Base-by-base conservation (phyloP, 1,140 invertebrate genomes). In the Temnothorax longispinosus region DNA sequence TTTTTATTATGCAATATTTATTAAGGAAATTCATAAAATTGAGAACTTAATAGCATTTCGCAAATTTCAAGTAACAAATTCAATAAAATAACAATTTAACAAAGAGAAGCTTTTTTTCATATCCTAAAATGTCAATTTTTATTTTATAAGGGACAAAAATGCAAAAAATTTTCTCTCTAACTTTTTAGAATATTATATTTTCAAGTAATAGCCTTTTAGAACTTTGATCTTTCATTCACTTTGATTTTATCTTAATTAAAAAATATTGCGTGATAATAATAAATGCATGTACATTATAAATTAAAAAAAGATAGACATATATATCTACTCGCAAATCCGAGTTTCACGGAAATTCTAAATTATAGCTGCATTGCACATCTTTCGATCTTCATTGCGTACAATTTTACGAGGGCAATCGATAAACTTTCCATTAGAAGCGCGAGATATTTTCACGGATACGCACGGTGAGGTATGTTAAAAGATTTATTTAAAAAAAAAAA, bases 401-500 rank as follows among this genome's bases (percentile, higher is more conserved):
- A 81, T 92, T 92, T 92, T 89, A 91, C 74, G 85, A 88, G 85
- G 58, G 69, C 84, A 88, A 92, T 92, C 87, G 92, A 92, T 77
- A 58, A 64, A 41, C 56, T 85, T 82, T 81, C 89, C 65, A 80
- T 50, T 74, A 87, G 69, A 78, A 64, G 47, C 32, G 54, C 35
- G 32, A 27, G 13, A 84, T 69, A 84, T 89, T 89, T 89, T 87
- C 54, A 87, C 21, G 50, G 44, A 10, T 52, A 38, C 52, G 62
- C 58, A 35, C 10, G 41, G 44, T 58, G n/a, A 67, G 77, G 41
- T 56, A 72, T 44, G 80, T 38, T 84, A 60, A 74, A 84, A 84
- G 80, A 84, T 84, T 84, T 74, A 84, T 74, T 84, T 60, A 21
- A 21, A 6, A 11, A 56, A 71, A 71, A 74, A 74, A 72, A 69